Base-by-base conservation (phyloP, 2,888 invertebrate species). In the Orthonevra nobilis region DNA sequence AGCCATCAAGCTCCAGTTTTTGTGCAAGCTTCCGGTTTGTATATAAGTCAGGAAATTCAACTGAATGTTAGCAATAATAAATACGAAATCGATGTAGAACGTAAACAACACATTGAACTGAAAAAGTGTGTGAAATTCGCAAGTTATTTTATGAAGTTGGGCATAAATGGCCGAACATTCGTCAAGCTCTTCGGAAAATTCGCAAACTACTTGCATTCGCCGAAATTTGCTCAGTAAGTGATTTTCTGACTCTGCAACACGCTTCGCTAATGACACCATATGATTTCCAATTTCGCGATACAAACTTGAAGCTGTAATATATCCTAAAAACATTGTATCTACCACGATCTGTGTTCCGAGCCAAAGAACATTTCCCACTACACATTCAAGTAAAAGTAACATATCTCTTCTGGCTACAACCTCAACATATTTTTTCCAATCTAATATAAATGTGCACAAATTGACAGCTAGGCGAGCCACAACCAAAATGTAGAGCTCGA, bases 31-130 rank as follows among this genome's bases (percentile, higher is more conserved):
- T n/a, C 63, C 64, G 0, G 42, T 66, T 2, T 68, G 54, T 32
- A 86, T 42, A 38, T 83, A 85, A 0, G 63, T 54, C 34, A 82
- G 74, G 9, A 85, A 85, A 19, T 81, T 82, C 3, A 84, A 75
- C 10, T 86, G 84, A n/a, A 87, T 64, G 61, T 85, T 82, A 2
- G 85, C 72, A 17, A 85, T 82, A 23, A 86, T 81, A 1, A 83
- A 81, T 20, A 85, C 81, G 1, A 87, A 83, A 34, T 86, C 84
- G 15, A 85, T 84, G 56, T 86, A 86, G 5, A 86, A 83, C 14
- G 83, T 85, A 54, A 85, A 86, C 2, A 86, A 34, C 0, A 87
- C 84, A 32, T 86, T 86, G 74, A 85, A 84, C n/a, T 86, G 85
- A 14, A 86, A 82, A 20, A 85, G 83, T 5, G 46, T 3, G 1